phyloP scores from a whole-genome alignment of 2,113 vertebrate species.

The Trinectes maculatus region DNA sequence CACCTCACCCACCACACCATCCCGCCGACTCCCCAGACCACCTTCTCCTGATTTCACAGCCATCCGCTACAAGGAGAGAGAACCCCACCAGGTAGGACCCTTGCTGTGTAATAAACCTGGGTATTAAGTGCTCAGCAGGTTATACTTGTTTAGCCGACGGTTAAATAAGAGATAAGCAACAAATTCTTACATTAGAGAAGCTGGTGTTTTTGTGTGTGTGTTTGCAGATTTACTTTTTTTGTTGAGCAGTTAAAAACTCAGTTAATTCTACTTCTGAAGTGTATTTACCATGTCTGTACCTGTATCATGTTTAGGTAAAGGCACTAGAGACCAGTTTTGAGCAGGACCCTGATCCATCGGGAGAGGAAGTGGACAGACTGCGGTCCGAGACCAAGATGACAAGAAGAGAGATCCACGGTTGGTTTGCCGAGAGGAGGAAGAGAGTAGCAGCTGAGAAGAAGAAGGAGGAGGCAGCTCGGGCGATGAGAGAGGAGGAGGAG shows the following conservation, averaged over 20 bases:
- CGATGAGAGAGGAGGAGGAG: constrained; percentile 74
- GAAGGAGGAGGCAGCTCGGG: constrained; percentile 80
- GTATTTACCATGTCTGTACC: not conserved
- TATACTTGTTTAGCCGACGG: too few relatives aligned
- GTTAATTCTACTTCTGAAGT: not conserved
- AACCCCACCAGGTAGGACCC: constrained; percentile 93
- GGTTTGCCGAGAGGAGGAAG: constrained; percentile 93
- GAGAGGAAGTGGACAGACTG: constrained; percentile 92
- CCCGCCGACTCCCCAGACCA: constrained; percentile 87
- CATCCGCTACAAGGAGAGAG: constrained; percentile 94
- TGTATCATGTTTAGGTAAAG: constrained; percentile 54
- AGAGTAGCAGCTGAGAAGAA: constrained; percentile 83
- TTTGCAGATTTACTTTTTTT: not conserved
- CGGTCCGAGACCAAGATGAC: constrained; percentile 97
- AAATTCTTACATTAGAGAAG: not conserved
- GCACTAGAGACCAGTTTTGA: constrained; percentile 92
- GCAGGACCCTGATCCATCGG: constrained; percentile 85
- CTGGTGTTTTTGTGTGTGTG: not conserved
- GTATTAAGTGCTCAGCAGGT: too few relatives aligned
- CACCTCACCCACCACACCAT: constrained; percentile 80
- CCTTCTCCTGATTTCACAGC: constrained; percentile 92
- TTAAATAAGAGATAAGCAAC: not conserved
- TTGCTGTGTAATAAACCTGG: too few relatives aligned
- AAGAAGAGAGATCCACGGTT: constrained; percentile 93
- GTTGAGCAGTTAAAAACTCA: not conserved